phyloP scores from a whole-genome alignment of 2,797 vertebrate genomes.

The Borostomias antarcticus region DNA sequence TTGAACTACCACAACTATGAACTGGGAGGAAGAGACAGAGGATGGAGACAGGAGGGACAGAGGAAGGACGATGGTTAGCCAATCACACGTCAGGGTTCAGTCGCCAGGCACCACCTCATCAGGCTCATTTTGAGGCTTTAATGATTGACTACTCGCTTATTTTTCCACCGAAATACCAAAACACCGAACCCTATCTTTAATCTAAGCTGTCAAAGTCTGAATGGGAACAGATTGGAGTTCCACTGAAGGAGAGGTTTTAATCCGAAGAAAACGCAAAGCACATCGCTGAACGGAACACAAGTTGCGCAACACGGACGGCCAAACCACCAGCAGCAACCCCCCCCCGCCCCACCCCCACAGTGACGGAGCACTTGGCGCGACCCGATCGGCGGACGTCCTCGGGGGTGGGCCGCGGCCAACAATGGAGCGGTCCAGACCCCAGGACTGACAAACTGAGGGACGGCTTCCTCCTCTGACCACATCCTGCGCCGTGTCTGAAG shows the following conservation, averaged over 20 bases:
- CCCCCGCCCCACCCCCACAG: background rate
- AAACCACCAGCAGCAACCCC: background rate
- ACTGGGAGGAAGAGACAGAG: background rate
- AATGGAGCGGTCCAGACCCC: conserved; percentile 23
- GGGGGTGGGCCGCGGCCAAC: conserved; percentile 20
- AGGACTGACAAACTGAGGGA: conserved; percentile 35
- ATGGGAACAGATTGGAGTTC: no score
- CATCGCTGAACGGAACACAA: no score
- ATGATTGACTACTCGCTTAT: background rate
- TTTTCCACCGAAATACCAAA: conserved; percentile 8
- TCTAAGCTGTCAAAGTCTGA: no score
- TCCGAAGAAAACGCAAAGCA: no score
- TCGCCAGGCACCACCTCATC: conserved; percentile 8
- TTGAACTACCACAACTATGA: no score
- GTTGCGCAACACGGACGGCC: no score
- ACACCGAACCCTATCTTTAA: no score
- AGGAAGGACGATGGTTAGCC: conserved; percentile 1
- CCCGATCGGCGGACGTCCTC: conserved; percentile 2
- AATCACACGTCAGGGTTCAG: conserved; percentile 13
- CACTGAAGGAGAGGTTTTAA: no score
- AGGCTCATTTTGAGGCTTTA: conserved; percentile 1
- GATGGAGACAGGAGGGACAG: conserved; percentile 12
- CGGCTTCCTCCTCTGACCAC: conserved; percentile 43
- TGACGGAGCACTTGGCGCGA: background rate
- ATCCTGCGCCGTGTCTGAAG: conserved; percentile 47